Percentiles rank a stretch among this genome's conserved stretches.
These are phyloP conservation scores for Drosophila kambysellisi DNA, from an alignment of 2,888 invertebrate species.

Conservation along the genomic window DNA sequence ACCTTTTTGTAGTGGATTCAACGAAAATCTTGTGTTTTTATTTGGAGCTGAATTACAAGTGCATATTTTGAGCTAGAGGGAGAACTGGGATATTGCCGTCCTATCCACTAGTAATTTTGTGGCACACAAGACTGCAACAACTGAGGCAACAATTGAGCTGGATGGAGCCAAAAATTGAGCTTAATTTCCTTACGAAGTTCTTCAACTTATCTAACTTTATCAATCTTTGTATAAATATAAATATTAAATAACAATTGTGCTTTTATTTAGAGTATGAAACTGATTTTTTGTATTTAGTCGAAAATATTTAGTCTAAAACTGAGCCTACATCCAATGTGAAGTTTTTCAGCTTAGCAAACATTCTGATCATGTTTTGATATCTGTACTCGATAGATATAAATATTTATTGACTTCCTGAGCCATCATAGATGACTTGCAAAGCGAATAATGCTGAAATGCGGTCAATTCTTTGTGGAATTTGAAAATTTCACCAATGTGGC, in stretches of 20 bases:
- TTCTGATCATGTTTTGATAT: neutral
- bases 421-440: conserved; percentile 19
- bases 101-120: neutral
- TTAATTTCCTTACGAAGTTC: too few species aligned
- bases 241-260: neutral
- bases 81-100: neutral
- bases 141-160: neutral
- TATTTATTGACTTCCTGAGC: conserved; percentile 17
- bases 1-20: conserved; percentile 11
- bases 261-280: neutral
- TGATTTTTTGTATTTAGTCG: neutral
- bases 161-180: neutral
- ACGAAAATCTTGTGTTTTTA: neutral
- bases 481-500: conserved; percentile 63
- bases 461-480: conserved; percentile 68
- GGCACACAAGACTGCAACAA: neutral
- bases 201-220: too few species aligned
- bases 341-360: neutral
- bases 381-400: neutral
- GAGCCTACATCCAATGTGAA: neutral
- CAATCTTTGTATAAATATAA: too few species aligned
- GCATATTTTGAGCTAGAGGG: neutral
- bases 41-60: neutral
- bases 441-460: conserved; percentile 58
- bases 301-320: neutral